Evolutionary conservation across 1,140 invertebrate species (phyloP), one percentile per base, ranked within the genome.

Genomic region (Lutraria rhynchaena): DNA sequence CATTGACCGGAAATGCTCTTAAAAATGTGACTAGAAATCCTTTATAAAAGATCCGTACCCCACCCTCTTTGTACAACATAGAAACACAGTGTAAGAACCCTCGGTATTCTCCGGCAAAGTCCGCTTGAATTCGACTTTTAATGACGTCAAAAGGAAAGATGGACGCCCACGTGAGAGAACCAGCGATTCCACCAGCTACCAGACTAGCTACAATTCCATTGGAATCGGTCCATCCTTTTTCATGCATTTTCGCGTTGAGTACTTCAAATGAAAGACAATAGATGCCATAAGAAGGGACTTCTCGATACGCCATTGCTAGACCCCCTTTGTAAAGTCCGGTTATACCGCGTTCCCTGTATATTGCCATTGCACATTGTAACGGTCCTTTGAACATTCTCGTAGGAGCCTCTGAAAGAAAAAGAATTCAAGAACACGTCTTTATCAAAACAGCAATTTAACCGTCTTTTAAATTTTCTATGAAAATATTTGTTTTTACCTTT

Each of bases 221-320:
- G 17, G 74, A 58, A 61, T 85, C 85, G 29, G 84, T 78, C 46
- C 75, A 63, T 17, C 71, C 65, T 17, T 74, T 55, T 22, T 71
- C 22, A 37, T 81, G 74, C 73, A 86, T 73, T 22, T 75, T 53
- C 5, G 77, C 53, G 27, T 44, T 83, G 2, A 89, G 29, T 58
- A 89, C 88, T 80, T 95, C 94, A 90, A 95, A 96, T 22, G 93
- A 90, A 22, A 95, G 83, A 87, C 94, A 94, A 87, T 95, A 96
- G 24, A 95, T 87, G 33, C 95, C 94, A 90, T 93, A 95, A 2
- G 94, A 93, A 19, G 94, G 92, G 44, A 94, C 92, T 90, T 95
- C 95, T 24, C 88, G 53, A 24, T 57, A 71, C 0, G 77, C 81
- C 74, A 84, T 86, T 27, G 82, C 85, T 29, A 83, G 35, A 1